Base-by-base conservation (phyloP, 1,140 invertebrate species). In the Musca domestica region DNA sequence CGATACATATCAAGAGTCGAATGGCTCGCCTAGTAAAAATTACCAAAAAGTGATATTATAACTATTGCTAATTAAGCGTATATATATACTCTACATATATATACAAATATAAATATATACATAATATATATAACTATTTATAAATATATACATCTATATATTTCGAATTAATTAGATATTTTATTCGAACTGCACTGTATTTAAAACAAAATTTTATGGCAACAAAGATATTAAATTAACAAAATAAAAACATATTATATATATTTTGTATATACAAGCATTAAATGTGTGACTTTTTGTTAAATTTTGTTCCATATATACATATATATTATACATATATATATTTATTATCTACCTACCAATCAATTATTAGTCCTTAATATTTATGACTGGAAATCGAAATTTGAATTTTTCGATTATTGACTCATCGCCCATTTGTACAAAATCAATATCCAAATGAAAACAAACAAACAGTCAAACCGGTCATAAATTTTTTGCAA, bases 1-100 rank as follows among this genome's bases (percentile, higher is more conserved):
- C 78, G 75, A 82, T 81, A 83, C 83, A 83, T 83, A 83, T 83
- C 83, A 83, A n/a, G 80, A 83, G 81, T 79, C 80, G 73, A 67
- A 78, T 80, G 80, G 71, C 78, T 82, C 80, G 80, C 80, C 80
- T 81, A 78, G 79, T 80, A 69, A 78, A 80, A 81, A 80, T 81
- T 79, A 76, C 78, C 78, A 80, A 81, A 41, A 61, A 82, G 80
- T 82, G 80, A 81, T 82, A 82, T 82, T 82, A 82, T 34, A 34
- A 76, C 70, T 77, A 79, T 81, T 79, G 77, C 78, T 80, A 80
- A 73, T 64, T 66, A 70, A 66, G 41, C 14, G 74, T 74, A 69
- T 74, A 66, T 72, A 71, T 69, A 73, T 64, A 73, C 65, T 70
- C 14, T 69, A 72, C n/a, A n/a, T 51, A 73, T 22, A 74, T 66